Evolutionary conservation across 2,888 invertebrate genomes (phyloP), one percentile per base, ranked within the genome.

Genomic region (Harmothoe impar): DNA sequence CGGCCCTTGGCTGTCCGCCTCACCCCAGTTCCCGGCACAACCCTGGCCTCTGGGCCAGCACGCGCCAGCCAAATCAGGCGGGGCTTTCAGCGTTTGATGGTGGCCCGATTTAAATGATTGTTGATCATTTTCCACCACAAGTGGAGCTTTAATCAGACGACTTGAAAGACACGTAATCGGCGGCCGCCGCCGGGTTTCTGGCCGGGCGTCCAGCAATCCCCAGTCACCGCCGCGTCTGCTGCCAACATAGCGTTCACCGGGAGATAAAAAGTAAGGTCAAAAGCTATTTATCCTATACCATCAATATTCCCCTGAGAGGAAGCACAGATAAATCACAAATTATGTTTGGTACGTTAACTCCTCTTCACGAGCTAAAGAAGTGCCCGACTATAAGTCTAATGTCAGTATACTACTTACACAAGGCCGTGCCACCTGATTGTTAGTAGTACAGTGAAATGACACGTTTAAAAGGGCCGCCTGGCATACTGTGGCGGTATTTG

Each of bases 61-160:
- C 62, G 62, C 62, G 77, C 77, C 31, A 31, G 25, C 77, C 77
- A 31, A 77, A 77, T 77, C 77, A 31, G 77, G 29, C 15, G 5
- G n/a, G 20, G 78, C 78, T 78, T 35, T 33, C 78, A 78, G 78
- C 78, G 78, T 78, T 78, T 43, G 84, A 84, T 84, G 35, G 43
- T 77, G 43, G 52, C 51, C 51, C 84, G 84, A 84, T 84, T 84
- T 84, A 84, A 84, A 84, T 29, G 84, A 84, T 84, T 84, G 84
- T 84, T 52, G 84, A n/a, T 52, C 51, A 84, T 84, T 84, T 43
- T 43, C 84, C 84, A 33, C 84, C 51, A 52, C 84, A 84, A 84
- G 84, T 84, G 84, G 84, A 43, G 51, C 84, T 43, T 33, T 84
- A 43, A 33, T 43, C 51, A 84, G 84, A 25, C 84, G 52, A 84